These are phyloP conservation scores for Melanotaenia nigrans DNA, from an alignment of 2,797 vertebrate genomes.

Conservation along the genomic window DNA sequence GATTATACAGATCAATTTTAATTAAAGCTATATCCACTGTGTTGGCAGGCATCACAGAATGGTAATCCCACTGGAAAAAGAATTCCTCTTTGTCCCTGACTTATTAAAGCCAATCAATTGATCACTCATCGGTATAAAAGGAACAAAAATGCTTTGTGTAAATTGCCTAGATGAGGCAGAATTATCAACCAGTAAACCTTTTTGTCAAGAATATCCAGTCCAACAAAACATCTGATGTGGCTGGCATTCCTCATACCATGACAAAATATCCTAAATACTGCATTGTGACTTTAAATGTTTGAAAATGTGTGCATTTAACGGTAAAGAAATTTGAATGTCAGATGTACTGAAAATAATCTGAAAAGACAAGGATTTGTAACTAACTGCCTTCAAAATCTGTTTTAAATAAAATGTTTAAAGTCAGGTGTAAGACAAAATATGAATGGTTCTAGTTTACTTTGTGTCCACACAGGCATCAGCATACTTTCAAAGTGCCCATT, in stretches of 20 bases:
- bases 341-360: not conserved
- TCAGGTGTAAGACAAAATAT: not conserved
- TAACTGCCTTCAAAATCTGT: not conserved
- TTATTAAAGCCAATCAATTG: constrained; percentile 56
- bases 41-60: constrained; percentile 62
- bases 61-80: constrained; percentile 42
- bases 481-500: not conserved
- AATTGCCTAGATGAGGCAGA: constrained; percentile 38
- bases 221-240: not conserved
- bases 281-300: not conserved
- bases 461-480: not conserved
- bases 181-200: constrained; percentile 16
- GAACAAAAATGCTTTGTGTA: constrained; percentile 23
- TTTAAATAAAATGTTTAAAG: not conserved
- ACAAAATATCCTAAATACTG: not conserved
- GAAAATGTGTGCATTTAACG: not conserved
- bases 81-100: constrained; percentile 44
- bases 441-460: not conserved
- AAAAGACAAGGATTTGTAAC: not conserved
- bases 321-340: not conserved
- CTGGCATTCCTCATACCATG: not conserved
- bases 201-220: constrained; percentile 18
- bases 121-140: constrained; percentile 54
- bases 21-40: constrained; percentile 71
- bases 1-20: constrained; percentile 71